phyloP scores from a whole-genome alignment of 1,140 invertebrate species.

The Aporrectodea caliginosa region DNA sequence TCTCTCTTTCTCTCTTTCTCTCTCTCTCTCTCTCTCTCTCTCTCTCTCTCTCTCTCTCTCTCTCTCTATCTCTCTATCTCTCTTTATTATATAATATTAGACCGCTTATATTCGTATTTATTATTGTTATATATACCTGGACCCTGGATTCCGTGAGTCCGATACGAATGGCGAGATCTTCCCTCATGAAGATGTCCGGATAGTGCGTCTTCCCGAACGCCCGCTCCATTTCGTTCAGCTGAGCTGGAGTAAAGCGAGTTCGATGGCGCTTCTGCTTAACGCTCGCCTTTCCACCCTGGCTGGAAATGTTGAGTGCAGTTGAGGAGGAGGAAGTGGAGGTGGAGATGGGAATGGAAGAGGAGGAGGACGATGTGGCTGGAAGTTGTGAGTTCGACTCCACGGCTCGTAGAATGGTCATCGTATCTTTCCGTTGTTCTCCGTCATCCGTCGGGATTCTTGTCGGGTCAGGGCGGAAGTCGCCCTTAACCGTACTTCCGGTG shows the following conservation, averaged over 20 bases:
- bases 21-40: no score
- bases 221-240: slow-evolving; percentile 87
- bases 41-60: no score
- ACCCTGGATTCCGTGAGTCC: slow-evolving; percentile 26
- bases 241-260: slow-evolving; percentile 88
- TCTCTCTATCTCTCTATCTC: no score
- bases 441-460: not conserved
- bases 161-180: slow-evolving; percentile 74
- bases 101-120: no score
- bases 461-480: not conserved
- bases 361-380: not conserved
- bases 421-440: not conserved
- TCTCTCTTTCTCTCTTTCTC: no score
- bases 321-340: not conserved
- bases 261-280: slow-evolving; percentile 84
- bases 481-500: not conserved
- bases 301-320: not conserved
- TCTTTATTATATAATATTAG: no score
- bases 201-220: slow-evolving; percentile 91
- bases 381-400: not conserved
- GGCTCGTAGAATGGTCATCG: not conserved
- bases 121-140: no score
- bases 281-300: not conserved
- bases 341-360: not conserved
- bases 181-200: slow-evolving; percentile 87